phyloP scores from a whole-genome alignment of 1,140 invertebrate species.

The Drosophila lacteicornis region DNA sequence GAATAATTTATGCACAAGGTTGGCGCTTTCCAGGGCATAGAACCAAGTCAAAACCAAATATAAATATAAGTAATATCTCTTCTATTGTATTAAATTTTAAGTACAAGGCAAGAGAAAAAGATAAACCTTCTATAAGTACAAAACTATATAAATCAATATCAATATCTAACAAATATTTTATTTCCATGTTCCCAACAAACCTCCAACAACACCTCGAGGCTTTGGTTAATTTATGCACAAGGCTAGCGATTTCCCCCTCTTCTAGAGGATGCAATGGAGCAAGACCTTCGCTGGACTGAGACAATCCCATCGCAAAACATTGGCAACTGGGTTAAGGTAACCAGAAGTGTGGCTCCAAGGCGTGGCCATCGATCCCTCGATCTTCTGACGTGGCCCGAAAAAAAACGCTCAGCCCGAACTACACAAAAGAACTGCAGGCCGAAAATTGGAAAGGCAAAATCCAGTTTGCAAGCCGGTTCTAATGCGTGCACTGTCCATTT shows the following conservation, averaged over 20 bases:
- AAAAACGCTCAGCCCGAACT: slow-evolving; percentile 8
- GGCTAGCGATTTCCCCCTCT: slow-evolving; percentile 37
- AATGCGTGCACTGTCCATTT: slow-evolving; percentile 66
- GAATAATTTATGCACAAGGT: slow-evolving; percentile 69
- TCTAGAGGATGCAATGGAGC: slow-evolving; percentile 36
- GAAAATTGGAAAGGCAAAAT: slow-evolving; percentile 75
- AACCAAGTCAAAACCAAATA: slow-evolving; percentile 22
- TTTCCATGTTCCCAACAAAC: background rate
- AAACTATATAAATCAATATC: too few species aligned
- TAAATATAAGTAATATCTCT: background rate
- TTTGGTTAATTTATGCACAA: slow-evolving; percentile 64
- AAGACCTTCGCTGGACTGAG: slow-evolving; percentile 42
- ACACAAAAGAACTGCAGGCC: slow-evolving; percentile 47
- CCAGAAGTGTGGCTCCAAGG: slow-evolving; percentile 42
- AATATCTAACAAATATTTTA: background rate
- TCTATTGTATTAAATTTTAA: background rate
- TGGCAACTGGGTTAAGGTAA: slow-evolving; percentile 75
- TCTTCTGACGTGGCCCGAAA: slow-evolving; percentile 48
- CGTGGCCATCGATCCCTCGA: slow-evolving; percentile 55
- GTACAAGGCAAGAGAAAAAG: background rate
- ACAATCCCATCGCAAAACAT: slow-evolving; percentile 30
- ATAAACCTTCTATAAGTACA: too few species aligned
- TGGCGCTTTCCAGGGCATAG: slow-evolving; percentile 18
- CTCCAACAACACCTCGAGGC: slow-evolving; percentile 18
- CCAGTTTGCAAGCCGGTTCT: slow-evolving; percentile 70